These are phyloP conservation scores for Drosophila paulistorum DNA, from an alignment of 1,140 invertebrate species.

Conservation along the genomic window DNA sequence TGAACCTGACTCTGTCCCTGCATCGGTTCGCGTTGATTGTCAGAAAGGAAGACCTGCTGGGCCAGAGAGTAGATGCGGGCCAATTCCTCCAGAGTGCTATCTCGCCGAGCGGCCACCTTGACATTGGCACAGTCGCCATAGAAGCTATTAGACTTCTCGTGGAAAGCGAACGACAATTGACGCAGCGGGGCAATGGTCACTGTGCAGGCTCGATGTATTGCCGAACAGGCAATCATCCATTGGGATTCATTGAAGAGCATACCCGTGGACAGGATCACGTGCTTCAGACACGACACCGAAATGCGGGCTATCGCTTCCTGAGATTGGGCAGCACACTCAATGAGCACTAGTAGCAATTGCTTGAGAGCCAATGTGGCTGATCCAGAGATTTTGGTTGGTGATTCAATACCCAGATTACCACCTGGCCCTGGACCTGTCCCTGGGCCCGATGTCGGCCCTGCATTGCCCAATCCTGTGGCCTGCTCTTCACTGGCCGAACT, in stretches of 20 bases:
- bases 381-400: slow-evolving; percentile 77
- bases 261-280: slow-evolving; percentile 93
- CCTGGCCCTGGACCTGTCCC: slow-evolving; percentile 13
- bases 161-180: slow-evolving; percentile 93
- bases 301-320: slow-evolving; percentile 93
- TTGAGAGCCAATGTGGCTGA: slow-evolving; percentile 92
- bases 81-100: slow-evolving; percentile 91
- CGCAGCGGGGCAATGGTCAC: slow-evolving; percentile 92
- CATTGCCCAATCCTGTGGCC: not conserved
- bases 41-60: slow-evolving; percentile 90
- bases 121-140: slow-evolving; percentile 96
- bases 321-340: slow-evolving; percentile 95
- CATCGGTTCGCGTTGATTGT: slow-evolving; percentile 81
- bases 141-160: slow-evolving; percentile 94
- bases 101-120: slow-evolving; percentile 94
- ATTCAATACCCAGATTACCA: slow-evolving; percentile 60
- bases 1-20: slow-evolving; percentile 43
- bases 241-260: slow-evolving; percentile 90
- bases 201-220: slow-evolving; percentile 91
- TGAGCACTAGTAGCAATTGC: slow-evolving; percentile 93
- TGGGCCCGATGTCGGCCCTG: not conserved
- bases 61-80: slow-evolving; percentile 92
- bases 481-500: slow-evolving; percentile 72
- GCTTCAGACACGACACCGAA: slow-evolving; percentile 96
- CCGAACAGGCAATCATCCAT: slow-evolving; percentile 92